Conservation (phyloP, 2,113 vertebrate species). For the Drymodes brunneopygia region DNA sequence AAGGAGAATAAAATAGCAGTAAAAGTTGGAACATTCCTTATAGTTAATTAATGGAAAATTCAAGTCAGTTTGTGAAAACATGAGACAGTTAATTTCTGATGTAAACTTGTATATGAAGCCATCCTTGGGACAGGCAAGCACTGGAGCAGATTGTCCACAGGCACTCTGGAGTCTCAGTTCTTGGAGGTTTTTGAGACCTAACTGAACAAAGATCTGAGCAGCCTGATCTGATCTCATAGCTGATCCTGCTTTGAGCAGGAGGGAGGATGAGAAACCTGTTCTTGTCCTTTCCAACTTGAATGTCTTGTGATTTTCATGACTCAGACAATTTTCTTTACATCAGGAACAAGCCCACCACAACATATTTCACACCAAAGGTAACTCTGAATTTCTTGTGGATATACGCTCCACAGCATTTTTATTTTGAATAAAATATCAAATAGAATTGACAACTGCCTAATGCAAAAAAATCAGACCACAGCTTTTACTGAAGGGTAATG, state of each 20-base stretch:
- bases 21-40: not conserved
- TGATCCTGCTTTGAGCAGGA: not conserved
- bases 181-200: not conserved
- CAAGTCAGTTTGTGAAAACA: not conserved
- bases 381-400: not conserved
- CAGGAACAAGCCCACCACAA: not conserved
- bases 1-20: not conserved
- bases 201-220: not conserved
- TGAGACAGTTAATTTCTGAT: not conserved
- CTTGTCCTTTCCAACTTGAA: not conserved
- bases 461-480: not conserved
- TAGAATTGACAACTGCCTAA: not conserved
- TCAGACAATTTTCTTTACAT: not conserved
- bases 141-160: not conserved
- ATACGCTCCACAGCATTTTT: not conserved
- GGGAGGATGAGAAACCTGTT: not conserved
- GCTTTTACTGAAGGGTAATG: constrained; percentile 16
- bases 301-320: not conserved
- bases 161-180: not conserved
- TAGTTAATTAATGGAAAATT: not conserved
- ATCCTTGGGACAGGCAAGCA: not conserved
- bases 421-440: constrained; percentile 7
- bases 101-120: not conserved
- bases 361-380: not conserved
- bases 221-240: not conserved